A percentile compares a stretch with the other conserved stretches of the same genome.
phyloP scores from a whole-genome alignment of 1,140 invertebrate species.

The Pseudomyrmex pallidus region DNA sequence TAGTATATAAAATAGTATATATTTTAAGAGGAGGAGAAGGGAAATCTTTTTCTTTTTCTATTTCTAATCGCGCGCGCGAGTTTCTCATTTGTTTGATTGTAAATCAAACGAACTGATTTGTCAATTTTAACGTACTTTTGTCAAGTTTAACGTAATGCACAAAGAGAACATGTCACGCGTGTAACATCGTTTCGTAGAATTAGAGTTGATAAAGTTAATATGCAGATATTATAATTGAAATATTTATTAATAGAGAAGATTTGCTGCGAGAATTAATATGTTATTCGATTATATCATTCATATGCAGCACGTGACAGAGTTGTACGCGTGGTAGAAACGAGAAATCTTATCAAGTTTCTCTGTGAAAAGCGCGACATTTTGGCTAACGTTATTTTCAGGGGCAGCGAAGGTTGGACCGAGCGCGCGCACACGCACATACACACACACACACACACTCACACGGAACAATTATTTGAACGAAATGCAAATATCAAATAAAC shows the following conservation, averaged over 20 bases:
- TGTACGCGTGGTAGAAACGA: too few species aligned
- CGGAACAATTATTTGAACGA: not conserved
- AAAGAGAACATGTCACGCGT: not conserved
- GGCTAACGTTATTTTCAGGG: not conserved
- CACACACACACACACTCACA: not conserved
- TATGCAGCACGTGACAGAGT: too few species aligned
- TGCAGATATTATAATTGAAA: slow-evolving; percentile 12
- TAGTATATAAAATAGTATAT: too few species aligned
- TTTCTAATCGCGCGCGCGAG: too few species aligned
- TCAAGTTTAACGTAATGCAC: not conserved
- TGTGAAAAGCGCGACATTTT: not conserved
- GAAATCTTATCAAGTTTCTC: too few species aligned
- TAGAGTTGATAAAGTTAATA: not conserved
- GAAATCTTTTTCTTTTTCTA: too few species aligned
- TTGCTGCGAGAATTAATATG: not conserved
- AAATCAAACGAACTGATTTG: too few species aligned
- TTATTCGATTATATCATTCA: not conserved
- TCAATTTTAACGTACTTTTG: not conserved
- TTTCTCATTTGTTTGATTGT: too few species aligned
- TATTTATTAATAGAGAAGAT: slow-evolving; percentile 6
- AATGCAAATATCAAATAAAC: not conserved
- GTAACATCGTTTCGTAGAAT: not conserved
- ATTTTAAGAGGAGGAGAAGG: too few species aligned
- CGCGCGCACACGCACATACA: too few species aligned
- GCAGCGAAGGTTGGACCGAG: too few species aligned